Evolutionary conservation across 2,113 vertebrate genomes (phyloP).

Genomic region (Budorcas taxicolor): DNA sequence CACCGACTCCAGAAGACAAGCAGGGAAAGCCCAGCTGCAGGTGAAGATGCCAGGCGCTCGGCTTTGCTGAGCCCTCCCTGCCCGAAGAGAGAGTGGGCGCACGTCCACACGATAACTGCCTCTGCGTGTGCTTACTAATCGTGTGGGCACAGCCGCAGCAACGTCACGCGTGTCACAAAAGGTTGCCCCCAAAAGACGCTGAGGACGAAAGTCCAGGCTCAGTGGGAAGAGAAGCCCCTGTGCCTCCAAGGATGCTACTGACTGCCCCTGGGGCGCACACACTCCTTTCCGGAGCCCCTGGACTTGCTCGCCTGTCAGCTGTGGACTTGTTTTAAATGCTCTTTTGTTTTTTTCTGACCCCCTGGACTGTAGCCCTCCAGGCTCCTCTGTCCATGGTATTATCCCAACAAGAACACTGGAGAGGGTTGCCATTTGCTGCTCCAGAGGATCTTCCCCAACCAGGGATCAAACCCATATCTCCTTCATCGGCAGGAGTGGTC

Average conservation of each 20-base stretch:
- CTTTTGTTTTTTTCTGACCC: neutral
- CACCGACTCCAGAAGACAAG: neutral
- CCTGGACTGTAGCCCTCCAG: neutral
- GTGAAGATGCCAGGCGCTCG: neutral
- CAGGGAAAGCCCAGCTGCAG: neutral
- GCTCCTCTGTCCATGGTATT: neutral
- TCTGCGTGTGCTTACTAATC: accelerated
- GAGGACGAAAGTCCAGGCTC: no score
- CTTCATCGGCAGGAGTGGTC: neutral
- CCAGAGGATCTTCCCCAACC: neutral
- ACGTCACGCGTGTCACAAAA: accelerated
- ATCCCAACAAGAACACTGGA: neutral
- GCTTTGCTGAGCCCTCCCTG: neutral
- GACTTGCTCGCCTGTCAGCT: neutral
- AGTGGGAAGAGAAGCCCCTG: neutral
- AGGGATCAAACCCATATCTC: neutral
- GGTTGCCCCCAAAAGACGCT: neutral
- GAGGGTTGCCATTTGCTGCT: neutral
- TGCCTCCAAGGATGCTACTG: accelerated
- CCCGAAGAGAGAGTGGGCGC: neutral
- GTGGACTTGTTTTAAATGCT: accelerated
- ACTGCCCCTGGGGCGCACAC: neutral
- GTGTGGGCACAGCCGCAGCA: neutral
- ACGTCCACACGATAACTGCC: accelerated
- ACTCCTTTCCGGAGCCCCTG: neutral